Percentiles rank a stretch among this genome's conserved stretches.
Evolutionary conservation across 2,113 vertebrate species (phyloP).

Genomic region (Serilophus lunatus): DNA sequence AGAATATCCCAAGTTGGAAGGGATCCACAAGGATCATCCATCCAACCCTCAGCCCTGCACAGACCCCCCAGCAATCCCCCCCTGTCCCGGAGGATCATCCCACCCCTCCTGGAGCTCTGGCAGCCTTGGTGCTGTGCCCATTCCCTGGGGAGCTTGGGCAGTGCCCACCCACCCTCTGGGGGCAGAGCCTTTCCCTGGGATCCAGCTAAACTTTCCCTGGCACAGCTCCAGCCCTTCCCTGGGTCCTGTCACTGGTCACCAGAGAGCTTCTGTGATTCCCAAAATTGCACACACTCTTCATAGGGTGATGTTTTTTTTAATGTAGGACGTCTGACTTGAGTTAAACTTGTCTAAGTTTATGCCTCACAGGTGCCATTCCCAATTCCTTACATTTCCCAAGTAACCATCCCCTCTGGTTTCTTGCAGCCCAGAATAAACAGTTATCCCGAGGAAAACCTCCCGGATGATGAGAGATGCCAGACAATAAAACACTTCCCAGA

Average conservation of each 20-base stretch:
- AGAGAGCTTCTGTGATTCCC: neutral
- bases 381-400: neutral
- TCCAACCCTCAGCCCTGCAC: accelerated
- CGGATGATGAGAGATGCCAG: conserved; percentile 82
- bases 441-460: conserved; percentile 82
- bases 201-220: accelerated
- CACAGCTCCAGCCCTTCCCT: neutral
- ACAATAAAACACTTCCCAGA: conserved; percentile 87
- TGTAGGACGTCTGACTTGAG: neutral
- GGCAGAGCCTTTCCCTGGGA: accelerated
- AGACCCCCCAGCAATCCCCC: neutral
- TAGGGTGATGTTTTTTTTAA: neutral
- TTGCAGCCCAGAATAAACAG: conserved; percentile 83
- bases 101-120: neutral
- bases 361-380: neutral
- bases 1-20: neutral
- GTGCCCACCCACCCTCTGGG: neutral
- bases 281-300: neutral
- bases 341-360: neutral
- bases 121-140: neutral
- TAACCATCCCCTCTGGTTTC: neutral
- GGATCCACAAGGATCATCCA: neutral
- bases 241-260: neutral
- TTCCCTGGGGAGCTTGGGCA: neutral
- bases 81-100: accelerated